Conservation (phyloP, 1,140 invertebrate species). For the Hetaerina americana region DNA sequence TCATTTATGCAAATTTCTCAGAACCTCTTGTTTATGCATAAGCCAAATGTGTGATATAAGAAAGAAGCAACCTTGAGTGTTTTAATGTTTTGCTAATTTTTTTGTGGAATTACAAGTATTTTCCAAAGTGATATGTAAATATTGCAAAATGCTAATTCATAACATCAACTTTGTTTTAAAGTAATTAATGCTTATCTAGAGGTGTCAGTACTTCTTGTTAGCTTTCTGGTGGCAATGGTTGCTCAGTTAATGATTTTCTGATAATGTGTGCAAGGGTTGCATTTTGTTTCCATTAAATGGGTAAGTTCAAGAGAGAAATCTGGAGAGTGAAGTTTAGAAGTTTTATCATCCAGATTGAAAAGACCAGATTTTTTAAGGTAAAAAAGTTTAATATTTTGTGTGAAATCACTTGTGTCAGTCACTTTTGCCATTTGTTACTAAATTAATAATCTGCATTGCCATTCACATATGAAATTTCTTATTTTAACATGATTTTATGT, state of each 20-base stretch:
- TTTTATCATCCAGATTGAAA: not conserved
- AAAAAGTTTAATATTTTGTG: not conserved
- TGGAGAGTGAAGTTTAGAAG: not conserved
- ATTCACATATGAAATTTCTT: not conserved
- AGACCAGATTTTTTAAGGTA: not conserved
- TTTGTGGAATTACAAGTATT: too few relatives aligned
- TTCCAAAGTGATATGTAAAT: too few relatives aligned
- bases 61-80: too few relatives aligned
- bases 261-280: too few relatives aligned
- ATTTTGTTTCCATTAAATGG: too few relatives aligned
- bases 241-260: not conserved
- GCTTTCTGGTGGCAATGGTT: not conserved
- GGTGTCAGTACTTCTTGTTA: not conserved
- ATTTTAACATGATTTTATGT: not conserved
- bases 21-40: too few relatives aligned
- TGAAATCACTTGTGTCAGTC: not conserved
- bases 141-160: too few relatives aligned
- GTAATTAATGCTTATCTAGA: not conserved
- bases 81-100: too few relatives aligned
- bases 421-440: not conserved
- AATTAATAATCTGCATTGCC: not conserved
- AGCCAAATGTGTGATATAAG: too few relatives aligned
- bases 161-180: not conserved
- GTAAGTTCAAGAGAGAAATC: not conserved
- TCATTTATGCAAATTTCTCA: too few relatives aligned